Evolutionary conservation across 2,888 invertebrate genomes (phyloP), one percentile per base, ranked within the genome.

Genomic region (Vanessa cardui): DNA sequence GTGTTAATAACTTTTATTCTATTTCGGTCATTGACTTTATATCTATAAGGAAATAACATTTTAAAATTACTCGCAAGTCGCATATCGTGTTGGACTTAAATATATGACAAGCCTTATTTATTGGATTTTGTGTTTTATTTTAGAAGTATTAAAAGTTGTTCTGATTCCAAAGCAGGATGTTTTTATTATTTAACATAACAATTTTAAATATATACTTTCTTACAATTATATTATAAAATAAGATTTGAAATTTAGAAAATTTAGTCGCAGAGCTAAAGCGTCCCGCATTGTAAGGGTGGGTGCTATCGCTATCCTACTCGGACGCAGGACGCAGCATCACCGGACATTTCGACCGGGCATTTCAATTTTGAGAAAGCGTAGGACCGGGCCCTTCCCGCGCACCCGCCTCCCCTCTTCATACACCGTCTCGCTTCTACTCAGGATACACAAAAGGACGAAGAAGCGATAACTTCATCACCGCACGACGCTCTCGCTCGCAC

Each of bases 311-410:
- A 76, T 92, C 92, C 91, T 80, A 88, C 92, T 92, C 92, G 92
- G 92, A 92, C 92, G 88, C 91, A 91, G 92, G 92, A 91, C 92
- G 89, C 91, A 92, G 92, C 92, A 89, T 92, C 92, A 89, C 93
- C 90, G 93, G 93, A 92, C 93, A 93, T 91, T 93, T 92, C 92
- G 93, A 92, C 92, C 93, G 92, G 92, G 92, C 93, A 92, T 93
- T 93, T 93, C 92, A 93, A 93, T 93, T 93, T 92, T 92, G 92
- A 93, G 93, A 92, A 92, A 93, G 92, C 92, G 92, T 90, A 91
- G 91, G 90, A 91, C 89, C 89, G 87, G 82, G 84, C 79, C 87
- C 83, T 83, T 82, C 88, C 81, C 87, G 76, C 83, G 84, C 73
- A 74, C 76, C 72, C 79, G 74, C 77, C 79, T 81, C 85, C 87